Conservation (phyloP, 2,888 invertebrate species). For the Noctua fimbriata region DNA sequence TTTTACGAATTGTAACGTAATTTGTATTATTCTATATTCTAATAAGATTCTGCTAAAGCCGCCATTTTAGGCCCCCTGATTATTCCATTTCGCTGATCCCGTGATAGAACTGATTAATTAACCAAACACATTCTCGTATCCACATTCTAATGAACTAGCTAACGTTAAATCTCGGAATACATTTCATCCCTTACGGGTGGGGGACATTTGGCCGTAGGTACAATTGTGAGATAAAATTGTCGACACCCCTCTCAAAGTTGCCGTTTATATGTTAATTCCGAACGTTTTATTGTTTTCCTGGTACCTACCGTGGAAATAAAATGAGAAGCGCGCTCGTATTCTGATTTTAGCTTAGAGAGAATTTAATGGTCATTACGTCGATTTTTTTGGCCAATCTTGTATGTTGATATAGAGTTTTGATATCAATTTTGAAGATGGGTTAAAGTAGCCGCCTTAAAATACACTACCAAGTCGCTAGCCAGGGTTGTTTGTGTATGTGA, state of each 20-base stretch:
- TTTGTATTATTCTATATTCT: too few relatives aligned
- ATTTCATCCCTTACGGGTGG: constrained; percentile 57
- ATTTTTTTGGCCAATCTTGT: constrained; percentile 11
- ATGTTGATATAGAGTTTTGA: neutral
- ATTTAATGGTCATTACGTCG: constrained; percentile 37
- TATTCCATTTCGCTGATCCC: constrained; percentile 1
- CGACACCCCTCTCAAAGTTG: constrained; percentile 54
- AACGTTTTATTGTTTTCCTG: constrained; percentile 75
- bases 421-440: neutral
- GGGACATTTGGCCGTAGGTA: constrained; percentile 53
- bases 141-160: constrained; percentile 47
- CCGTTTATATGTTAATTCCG: constrained; percentile 77
- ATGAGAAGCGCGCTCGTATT: constrained; percentile 48
- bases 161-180: constrained; percentile 53
- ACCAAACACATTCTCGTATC: constrained; percentile 39
- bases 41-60: too few relatives aligned
- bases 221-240: constrained; percentile 58
- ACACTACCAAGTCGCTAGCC: neutral
- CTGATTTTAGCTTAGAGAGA: constrained; percentile 42
- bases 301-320: constrained; percentile 66
- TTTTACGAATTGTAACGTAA: too few relatives aligned
- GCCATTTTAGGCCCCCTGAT: neutral
- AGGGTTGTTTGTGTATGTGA: neutral
- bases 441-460: neutral
- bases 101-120: constrained; percentile 40